Evolutionary conservation across 2,797 vertebrate genomes (phyloP).

Genomic region (Lithobates sylvaticus): DNA sequence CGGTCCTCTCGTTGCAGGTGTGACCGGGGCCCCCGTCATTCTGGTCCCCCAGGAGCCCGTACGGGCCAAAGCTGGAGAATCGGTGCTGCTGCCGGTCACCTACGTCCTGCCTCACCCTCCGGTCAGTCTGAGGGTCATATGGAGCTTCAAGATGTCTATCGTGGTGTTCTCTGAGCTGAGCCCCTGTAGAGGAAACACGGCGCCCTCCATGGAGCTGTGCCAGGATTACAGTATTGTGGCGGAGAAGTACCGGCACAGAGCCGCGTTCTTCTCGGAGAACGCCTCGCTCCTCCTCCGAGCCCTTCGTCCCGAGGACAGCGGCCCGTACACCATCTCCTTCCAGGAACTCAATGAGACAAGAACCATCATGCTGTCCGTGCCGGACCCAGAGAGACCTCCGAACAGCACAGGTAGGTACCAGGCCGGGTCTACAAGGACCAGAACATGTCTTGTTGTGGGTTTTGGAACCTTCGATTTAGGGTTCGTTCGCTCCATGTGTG

Average conservation of each 20-base stretch:
- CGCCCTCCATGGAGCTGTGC: neutral
- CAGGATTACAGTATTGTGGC: constrained; percentile 15
- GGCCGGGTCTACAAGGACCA: neutral
- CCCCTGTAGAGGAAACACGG: neutral
- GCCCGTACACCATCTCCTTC: constrained; percentile 23
- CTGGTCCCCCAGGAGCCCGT: constrained; percentile 25
- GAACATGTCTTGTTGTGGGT: too few species aligned
- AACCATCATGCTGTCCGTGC: neutral
- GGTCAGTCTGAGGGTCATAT: constrained; percentile 1
- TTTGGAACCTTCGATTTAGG: too few species aligned
- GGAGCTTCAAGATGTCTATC: constrained; percentile 21
- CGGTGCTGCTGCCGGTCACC: constrained; percentile 37
- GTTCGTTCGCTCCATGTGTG: too few species aligned
- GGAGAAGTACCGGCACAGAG: constrained; percentile 1
- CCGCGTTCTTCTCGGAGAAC: constrained; percentile 11
- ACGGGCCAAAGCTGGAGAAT: neutral
- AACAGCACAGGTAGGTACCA: neutral
- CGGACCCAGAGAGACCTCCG: neutral
- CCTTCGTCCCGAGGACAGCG: constrained; percentile 17
- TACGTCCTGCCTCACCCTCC: constrained; percentile 17
- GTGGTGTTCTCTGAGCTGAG: constrained; percentile 31
- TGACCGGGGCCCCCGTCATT: neutral
- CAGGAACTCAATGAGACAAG: constrained; percentile 22
- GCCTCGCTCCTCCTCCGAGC: constrained; percentile 19
- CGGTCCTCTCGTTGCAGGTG: constrained; percentile 14